Percentiles rank a stretch among this genome's conserved stretches.
Conservation (phyloP, 2,888 invertebrate genomes). For the Xylota segnis region DNA sequence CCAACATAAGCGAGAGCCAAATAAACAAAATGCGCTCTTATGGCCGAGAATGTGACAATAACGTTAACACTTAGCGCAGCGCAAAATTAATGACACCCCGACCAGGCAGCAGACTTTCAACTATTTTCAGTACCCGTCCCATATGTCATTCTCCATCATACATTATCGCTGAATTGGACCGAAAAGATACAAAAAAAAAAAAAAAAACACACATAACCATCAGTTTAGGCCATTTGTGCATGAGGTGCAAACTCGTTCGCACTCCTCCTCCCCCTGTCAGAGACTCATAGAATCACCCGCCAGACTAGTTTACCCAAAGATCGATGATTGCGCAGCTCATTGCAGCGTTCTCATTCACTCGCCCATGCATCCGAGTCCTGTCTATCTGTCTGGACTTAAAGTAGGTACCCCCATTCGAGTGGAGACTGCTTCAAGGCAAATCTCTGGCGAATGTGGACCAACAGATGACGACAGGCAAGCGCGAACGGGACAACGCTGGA, state of each 20-base stretch:
- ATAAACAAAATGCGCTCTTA: constrained; percentile 62
- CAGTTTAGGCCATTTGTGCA: constrained; percentile 73
- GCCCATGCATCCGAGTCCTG: constrained; percentile 45
- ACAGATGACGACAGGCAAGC: constrained; percentile 42
- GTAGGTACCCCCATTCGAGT: constrained; percentile 33
- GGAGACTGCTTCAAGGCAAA: constrained; percentile 49
- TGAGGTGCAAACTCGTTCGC: constrained; percentile 74
- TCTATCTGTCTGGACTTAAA: constrained; percentile 40
- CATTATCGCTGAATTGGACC: constrained; percentile 71
- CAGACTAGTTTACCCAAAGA: constrained; percentile 65
- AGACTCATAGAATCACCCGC: constrained; percentile 44
- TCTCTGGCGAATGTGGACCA: constrained; percentile 34
- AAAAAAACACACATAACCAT: constrained; percentile 61
- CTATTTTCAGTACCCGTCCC: constrained; percentile 73
- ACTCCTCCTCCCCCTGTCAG: constrained; percentile 47
- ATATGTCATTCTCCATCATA: constrained; percentile 76
- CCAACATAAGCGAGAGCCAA: constrained; percentile 55
- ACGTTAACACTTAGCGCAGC: constrained; percentile 70
- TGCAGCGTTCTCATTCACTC: constrained; percentile 10
- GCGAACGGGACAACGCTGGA: constrained; percentile 53
- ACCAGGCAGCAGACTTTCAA: constrained; percentile 66
- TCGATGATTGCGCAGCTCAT: constrained; percentile 49
- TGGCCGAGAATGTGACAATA: constrained; percentile 68
- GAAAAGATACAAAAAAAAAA: constrained; percentile 42
- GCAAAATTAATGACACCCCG: constrained; percentile 70